Conservation (phyloP, 2,888 invertebrate genomes). For the Julus scanicus region DNA sequence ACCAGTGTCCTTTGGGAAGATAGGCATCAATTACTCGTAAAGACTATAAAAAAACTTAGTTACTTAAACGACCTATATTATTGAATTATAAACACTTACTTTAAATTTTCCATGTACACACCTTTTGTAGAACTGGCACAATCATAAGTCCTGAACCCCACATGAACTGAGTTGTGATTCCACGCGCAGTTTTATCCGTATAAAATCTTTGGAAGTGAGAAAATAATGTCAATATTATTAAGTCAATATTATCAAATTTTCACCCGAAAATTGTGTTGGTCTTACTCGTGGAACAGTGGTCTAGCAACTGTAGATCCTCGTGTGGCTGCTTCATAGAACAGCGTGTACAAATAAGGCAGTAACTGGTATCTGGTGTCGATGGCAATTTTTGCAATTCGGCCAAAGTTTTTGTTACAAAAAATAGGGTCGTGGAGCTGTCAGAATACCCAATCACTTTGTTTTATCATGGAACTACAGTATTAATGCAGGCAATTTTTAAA, state of each 20-base stretch:
- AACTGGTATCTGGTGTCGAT: conserved; percentile 60
- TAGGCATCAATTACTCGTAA: conserved; percentile 58
- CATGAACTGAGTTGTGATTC: conserved; percentile 61
- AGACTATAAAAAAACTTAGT: conserved; percentile 46
- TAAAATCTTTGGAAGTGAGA: conserved; percentile 59
- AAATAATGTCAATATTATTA: not conserved
- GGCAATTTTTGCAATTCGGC: conserved; percentile 58
- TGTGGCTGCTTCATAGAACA: conserved; percentile 60
- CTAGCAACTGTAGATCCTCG: conserved; percentile 60
- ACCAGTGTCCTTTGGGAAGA: conserved; percentile 60
- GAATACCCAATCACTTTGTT: not conserved
- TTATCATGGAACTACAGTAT: no score
- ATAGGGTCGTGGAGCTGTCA: conserved; percentile 55
- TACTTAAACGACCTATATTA: not conserved
- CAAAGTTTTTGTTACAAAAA: conserved; percentile 58
- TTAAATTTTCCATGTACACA: not conserved
- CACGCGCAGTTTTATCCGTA: conserved; percentile 59
- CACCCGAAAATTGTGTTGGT: not conserved
- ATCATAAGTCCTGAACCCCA: conserved; percentile 61
- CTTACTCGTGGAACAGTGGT: conserved; percentile 59
- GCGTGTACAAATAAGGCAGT: conserved; percentile 61
- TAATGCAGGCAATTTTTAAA: not conserved
- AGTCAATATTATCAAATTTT: not conserved
- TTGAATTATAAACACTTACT: not conserved
- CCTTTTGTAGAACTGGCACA: conserved; percentile 60